Percentiles rank a stretch among this genome's conserved stretches.
phyloP scores from a whole-genome alignment of 64 coral and sea anemone species.

The Hydrozoanthus tunicans region DNA sequence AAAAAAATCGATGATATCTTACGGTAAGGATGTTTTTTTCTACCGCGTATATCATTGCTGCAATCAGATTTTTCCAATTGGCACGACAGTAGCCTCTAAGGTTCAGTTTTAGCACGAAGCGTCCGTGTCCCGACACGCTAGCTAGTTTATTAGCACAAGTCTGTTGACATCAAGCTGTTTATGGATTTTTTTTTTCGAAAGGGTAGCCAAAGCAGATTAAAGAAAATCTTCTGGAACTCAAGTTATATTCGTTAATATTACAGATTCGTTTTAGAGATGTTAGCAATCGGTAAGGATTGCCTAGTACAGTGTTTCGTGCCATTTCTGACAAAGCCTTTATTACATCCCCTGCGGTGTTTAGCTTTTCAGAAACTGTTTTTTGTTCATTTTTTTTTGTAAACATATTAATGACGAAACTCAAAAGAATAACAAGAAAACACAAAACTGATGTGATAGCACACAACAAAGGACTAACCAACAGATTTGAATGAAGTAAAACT shows the following conservation, averaged over 20 bases:
- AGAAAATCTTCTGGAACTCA: too few species aligned
- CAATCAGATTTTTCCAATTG: too few species aligned
- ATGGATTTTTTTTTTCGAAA: too few species aligned
- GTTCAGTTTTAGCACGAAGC: too few species aligned
- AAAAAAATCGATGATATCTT: too few species aligned
- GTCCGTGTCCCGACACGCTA: too few species aligned
- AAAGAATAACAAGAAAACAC: neutral
- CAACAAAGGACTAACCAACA: neutral
- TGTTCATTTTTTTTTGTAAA: constrained; percentile 23
- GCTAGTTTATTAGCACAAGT: too few species aligned
- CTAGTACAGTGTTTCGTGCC: neutral
- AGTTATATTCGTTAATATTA: neutral
- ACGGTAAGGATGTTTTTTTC: too few species aligned
- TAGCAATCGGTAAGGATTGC: neutral
- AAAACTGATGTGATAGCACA: neutral
- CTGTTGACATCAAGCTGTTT: too few species aligned
- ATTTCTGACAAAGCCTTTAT: constrained; percentile 8
- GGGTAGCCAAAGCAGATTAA: too few species aligned
- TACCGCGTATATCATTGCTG: too few species aligned
- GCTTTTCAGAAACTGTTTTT: neutral
- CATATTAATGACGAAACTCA: constrained; percentile 1
- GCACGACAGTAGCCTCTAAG: too few species aligned
- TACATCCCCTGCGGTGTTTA: constrained; percentile 39
- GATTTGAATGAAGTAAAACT: neutral
- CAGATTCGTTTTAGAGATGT: neutral